Evolutionary conservation across 2,797 vertebrate genomes (phyloP).

Genomic region (Galagoides demidoff): DNA sequence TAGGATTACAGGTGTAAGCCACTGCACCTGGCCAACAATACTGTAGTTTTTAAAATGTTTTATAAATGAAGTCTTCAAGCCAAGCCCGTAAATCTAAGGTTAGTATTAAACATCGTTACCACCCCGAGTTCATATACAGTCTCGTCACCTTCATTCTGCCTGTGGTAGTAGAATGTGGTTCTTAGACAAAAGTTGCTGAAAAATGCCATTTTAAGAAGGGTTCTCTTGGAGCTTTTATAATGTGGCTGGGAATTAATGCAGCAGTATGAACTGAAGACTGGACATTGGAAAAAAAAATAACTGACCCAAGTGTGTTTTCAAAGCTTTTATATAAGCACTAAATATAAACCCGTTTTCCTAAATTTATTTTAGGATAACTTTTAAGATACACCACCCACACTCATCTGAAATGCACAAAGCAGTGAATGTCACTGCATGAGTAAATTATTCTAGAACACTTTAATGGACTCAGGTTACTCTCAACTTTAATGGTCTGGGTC

Average conservation of each 20-base stretch:
- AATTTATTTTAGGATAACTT: conserved; percentile 75
- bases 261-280: conserved; percentile 18
- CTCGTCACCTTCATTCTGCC: background rate
- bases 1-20: no score
- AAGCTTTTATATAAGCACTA: conserved; percentile 74
- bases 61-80: background rate
- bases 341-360: conserved; percentile 73
- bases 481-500: background rate
- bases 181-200: background rate
- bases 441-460: conserved; percentile 60
- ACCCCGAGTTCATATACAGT: background rate
- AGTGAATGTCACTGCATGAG: conserved; percentile 69
- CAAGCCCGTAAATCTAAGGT: background rate
- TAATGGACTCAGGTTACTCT: conserved; percentile 48
- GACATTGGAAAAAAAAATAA: background rate
- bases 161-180: background rate
- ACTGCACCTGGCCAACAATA: background rate
- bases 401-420: conserved; percentile 70
- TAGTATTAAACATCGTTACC: background rate
- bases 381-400: conserved; percentile 70
- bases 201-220: background rate
- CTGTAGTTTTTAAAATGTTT: background rate
- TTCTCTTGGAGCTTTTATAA: background rate
- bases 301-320: conserved; percentile 69
- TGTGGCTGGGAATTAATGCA: conserved; percentile 13